These are phyloP conservation scores for Luperina testacea DNA, from an alignment of 2,888 invertebrate genomes.

Conservation along the genomic window DNA sequence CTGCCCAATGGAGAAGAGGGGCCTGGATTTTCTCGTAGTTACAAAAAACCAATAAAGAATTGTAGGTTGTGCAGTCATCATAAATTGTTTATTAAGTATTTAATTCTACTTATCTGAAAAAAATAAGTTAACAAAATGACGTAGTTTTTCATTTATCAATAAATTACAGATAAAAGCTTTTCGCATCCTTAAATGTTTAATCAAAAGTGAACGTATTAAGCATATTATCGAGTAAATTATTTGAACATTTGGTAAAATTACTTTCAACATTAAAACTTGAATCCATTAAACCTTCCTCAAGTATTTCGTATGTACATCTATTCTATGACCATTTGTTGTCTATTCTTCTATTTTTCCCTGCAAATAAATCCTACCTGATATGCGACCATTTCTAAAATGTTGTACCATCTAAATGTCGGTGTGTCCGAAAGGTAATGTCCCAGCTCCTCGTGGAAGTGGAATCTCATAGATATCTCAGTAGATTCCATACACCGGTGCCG, in stretches of 20 bases:
- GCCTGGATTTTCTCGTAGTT: neutral
- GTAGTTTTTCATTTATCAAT: slow-evolving; percentile 14
- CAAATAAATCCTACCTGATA: neutral
- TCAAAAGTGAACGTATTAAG: neutral
- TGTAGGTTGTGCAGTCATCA: neutral
- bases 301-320: neutral
- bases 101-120: neutral
- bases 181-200: slow-evolving; percentile 1
- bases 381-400: slow-evolving; percentile 19
- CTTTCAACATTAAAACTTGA: neutral
- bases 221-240: neutral
- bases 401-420: slow-evolving; percentile 47
- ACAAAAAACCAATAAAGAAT: neutral
- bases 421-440: slow-evolving; percentile 71
- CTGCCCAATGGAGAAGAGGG: too few relatives aligned
- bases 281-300: neutral
- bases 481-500: slow-evolving; percentile 78
- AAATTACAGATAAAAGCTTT: slow-evolving; percentile 27
- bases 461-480: slow-evolving; percentile 83
- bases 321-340: neutral
- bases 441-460: slow-evolving; percentile 72
- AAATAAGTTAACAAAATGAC: neutral
- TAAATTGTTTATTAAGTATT: neutral
- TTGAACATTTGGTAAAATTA: neutral
- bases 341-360: neutral